phyloP scores from a whole-genome alignment of 2,113 vertebrate genomes.

The Peromyscus maniculatus region DNA sequence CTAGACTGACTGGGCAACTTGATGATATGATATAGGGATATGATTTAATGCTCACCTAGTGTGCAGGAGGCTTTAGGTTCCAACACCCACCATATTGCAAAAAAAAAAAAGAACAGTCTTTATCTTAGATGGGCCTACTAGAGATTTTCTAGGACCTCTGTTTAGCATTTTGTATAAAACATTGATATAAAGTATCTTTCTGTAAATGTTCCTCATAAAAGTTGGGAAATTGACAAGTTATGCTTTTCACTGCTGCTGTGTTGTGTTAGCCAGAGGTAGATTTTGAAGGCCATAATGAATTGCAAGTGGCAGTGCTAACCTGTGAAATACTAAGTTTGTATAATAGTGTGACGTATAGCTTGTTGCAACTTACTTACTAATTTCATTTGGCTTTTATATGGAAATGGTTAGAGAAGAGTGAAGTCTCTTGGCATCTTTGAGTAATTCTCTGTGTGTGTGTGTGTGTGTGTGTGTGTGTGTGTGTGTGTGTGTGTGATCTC shows the following conservation, averaged over 20 bases:
- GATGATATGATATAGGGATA: neutral
- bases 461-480: neutral
- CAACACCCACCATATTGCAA: neutral
- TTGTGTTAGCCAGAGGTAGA: neutral
- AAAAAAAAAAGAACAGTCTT: neutral
- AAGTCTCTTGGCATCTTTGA: neutral
- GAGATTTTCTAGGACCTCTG: conserved; percentile 53
- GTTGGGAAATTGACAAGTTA: neutral
- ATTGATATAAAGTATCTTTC: conserved; percentile 43
- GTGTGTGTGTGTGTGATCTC: no score
- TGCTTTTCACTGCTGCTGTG: conserved; percentile 17
- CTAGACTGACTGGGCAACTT: neutral
- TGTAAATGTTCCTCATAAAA: conserved; percentile 27
- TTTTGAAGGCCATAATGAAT: conserved; percentile 40
- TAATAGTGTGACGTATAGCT: conserved; percentile 55
- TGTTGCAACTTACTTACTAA: conserved; percentile 46
- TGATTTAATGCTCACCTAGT: neutral
- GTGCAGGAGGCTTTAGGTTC: neutral
- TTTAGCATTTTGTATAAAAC: conserved; percentile 54
- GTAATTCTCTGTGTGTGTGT: neutral
- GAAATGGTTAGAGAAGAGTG: neutral
- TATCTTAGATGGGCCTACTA: neutral
- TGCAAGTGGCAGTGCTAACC: conserved; percentile 45
- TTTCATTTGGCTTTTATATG: conserved; percentile 45
- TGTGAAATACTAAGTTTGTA: conserved; percentile 59